A percentile compares a stretch with the other conserved stretches of the same genome.
phyloP scores from a whole-genome alignment of 2,797 vertebrate species.

The Lacerta viridis region DNA sequence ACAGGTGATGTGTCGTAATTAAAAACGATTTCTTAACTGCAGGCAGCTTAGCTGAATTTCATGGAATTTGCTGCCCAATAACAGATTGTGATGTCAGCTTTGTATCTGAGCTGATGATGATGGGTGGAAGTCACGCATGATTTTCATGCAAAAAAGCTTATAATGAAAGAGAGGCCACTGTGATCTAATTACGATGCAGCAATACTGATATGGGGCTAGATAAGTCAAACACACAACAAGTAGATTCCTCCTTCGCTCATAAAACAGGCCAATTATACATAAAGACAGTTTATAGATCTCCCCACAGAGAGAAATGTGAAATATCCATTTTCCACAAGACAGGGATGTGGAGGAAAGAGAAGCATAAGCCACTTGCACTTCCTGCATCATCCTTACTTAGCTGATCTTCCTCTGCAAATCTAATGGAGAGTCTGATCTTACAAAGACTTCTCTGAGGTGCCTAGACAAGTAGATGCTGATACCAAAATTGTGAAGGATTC shows the following conservation, averaged over 20 bases:
- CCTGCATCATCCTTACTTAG: neutral
- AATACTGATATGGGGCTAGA: neutral
- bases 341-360: neutral
- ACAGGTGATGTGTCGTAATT: constrained; percentile 21
- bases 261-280: constrained; percentile 7
- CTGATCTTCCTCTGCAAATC: neutral
- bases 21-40: constrained; percentile 29
- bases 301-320: neutral
- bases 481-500: too few relatives aligned
- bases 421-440: neutral
- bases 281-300: neutral
- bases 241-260: neutral
- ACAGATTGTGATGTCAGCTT: constrained; percentile 24
- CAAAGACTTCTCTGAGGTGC: neutral
- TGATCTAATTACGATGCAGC: neutral
- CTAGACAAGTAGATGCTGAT: neutral
- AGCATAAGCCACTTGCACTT: neutral
- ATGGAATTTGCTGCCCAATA: constrained; percentile 9
- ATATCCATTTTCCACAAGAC: constrained; percentile 1
- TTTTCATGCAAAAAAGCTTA: constrained; percentile 46
- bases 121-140: constrained; percentile 26
- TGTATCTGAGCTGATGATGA: neutral
- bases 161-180: neutral
- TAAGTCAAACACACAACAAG: neutral
- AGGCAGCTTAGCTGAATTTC: constrained; percentile 22